Conservation (phyloP, 2,888 invertebrate species). For the Frankliniella intonsa region DNA sequence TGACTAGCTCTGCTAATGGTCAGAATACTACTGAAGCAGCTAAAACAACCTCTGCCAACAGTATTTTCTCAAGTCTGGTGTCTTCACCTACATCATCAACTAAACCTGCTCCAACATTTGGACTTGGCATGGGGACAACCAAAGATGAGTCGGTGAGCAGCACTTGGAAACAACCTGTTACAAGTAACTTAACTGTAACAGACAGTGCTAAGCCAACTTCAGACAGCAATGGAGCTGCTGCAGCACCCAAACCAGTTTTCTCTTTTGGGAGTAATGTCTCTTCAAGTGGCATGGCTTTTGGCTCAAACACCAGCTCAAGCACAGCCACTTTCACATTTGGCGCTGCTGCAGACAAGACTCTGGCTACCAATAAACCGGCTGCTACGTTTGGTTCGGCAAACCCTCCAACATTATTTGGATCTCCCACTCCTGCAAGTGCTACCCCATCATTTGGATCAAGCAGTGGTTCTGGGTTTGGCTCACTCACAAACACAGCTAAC, state of each 20-base stretch:
- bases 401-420: not conserved
- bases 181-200: not conserved
- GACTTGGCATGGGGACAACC: not conserved
- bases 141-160: not conserved
- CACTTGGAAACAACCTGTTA: not conserved
- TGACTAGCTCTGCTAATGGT: not conserved
- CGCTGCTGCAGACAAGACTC: slow-evolving; percentile 30
- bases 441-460: not conserved
- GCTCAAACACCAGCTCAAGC: not conserved
- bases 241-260: not conserved
- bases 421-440: not conserved
- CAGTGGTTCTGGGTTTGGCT: not conserved
- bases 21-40: slow-evolving; percentile 11
- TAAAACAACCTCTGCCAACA: slow-evolving; percentile 14
- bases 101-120: not conserved
- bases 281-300: slow-evolving; percentile 17
- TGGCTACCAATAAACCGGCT: slow-evolving; percentile 29
- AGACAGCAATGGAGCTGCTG: not conserved
- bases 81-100: not conserved
- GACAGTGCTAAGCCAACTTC: not conserved
- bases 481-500: not conserved
- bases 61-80: not conserved
- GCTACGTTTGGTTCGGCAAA: slow-evolving; percentile 31
- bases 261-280: slow-evolving; percentile 25
- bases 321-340: slow-evolving; percentile 32